A percentile compares a stretch with the other conserved stretches of the same genome.
Evolutionary conservation across 2,113 vertebrate species (phyloP).

Genomic region (Manacus vitellinus): DNA sequence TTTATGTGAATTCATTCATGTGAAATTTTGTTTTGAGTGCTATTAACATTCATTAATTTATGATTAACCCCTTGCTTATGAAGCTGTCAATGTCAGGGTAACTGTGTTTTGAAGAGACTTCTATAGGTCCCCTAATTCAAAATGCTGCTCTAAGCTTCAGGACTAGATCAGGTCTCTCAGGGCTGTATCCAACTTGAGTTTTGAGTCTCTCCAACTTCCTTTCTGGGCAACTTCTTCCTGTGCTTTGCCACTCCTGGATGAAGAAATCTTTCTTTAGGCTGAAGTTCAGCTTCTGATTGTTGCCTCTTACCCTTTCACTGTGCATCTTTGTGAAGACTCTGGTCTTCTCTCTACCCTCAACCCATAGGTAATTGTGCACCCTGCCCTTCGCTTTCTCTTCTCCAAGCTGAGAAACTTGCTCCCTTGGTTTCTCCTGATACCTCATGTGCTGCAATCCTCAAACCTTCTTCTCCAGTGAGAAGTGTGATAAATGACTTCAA

Average conservation of each 20-base stretch:
- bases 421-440: not conserved
- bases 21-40: not conserved
- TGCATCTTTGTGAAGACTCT: not conserved
- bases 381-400: not conserved
- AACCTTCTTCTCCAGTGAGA: not conserved
- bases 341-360: not conserved
- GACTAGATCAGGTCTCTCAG: not conserved
- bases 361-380: not conserved
- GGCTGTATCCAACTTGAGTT: not conserved
- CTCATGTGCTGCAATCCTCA: not conserved
- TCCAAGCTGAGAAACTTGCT: not conserved
- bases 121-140: not conserved
- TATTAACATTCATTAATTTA: not conserved
- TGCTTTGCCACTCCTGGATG: not conserved
- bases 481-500: not conserved
- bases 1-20: fast-evolving
- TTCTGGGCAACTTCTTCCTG: not conserved
- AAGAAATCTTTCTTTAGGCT: not conserved
- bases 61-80: not conserved
- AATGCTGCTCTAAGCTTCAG: not conserved
- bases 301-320: not conserved
- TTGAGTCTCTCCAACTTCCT: not conserved
- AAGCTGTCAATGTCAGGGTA: not conserved
- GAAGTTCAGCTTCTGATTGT: not conserved
- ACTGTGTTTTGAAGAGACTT: not conserved